Conservation (phyloP, 2,888 invertebrate species). For the Zeuzera pyrina region DNA sequence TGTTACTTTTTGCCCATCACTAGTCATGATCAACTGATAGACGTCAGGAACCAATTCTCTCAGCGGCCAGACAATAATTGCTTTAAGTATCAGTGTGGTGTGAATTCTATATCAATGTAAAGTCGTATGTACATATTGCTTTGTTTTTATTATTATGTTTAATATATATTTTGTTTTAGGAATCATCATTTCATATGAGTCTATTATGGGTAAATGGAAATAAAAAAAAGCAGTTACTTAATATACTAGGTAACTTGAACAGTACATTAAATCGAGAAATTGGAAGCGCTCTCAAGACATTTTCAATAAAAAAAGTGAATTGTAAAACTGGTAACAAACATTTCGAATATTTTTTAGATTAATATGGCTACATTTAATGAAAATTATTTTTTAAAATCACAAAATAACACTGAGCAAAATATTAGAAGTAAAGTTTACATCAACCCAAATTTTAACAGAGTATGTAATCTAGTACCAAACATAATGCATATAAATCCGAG, state of each 20-base stretch:
- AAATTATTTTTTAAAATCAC: too few species aligned
- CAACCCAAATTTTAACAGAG: slow-evolving; percentile 55
- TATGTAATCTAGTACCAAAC: slow-evolving; percentile 7
- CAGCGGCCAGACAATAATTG: too few species aligned
- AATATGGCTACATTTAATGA: too few species aligned
- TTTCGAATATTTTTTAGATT: slow-evolving; percentile 71
- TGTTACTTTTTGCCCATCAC: too few species aligned
- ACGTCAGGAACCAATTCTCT: too few species aligned
- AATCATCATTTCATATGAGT: slow-evolving; percentile 89
- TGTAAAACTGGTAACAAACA: slow-evolving; percentile 86
- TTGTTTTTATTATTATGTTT: slow-evolving; percentile 1
- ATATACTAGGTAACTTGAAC: slow-evolving; percentile 66
- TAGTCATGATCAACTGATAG: too few species aligned
- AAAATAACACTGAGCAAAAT: too few species aligned
- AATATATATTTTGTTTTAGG: slow-evolving; percentile 64
- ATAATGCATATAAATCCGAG: slow-evolving; percentile 46
- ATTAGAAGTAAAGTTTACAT: slow-evolving; percentile 44
- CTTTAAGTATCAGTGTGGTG: too few species aligned
- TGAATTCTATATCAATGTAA: too few species aligned
- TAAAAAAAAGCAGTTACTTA: slow-evolving; percentile 59
- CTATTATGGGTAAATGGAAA: slow-evolving; percentile 86
- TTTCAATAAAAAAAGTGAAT: slow-evolving; percentile 69
- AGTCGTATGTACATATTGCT: too few species aligned
- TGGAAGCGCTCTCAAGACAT: slow-evolving; percentile 43
- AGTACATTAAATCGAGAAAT: slow-evolving; percentile 36